Evolutionary conservation across 64 coral and sea anemone species (phyloP).

Genomic region (Montipora foliosa): DNA sequence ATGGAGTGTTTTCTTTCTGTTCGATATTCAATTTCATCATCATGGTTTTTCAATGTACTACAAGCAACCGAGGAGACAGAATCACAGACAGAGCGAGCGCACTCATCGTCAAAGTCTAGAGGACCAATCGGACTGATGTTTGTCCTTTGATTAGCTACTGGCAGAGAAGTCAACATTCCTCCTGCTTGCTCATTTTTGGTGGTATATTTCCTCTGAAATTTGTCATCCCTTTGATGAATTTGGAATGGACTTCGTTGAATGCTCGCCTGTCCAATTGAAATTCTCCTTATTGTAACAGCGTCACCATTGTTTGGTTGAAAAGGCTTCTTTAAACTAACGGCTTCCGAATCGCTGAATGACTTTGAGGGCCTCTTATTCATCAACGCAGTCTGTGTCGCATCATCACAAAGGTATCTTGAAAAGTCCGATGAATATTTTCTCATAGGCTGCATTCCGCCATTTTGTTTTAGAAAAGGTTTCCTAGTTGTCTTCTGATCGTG

Average conservation of each 20-base stretch:
- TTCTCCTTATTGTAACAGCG: background rate
- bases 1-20: background rate
- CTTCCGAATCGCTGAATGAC: conserved; percentile 28
- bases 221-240: background rate
- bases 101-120: background rate
- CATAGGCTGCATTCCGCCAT: background rate
- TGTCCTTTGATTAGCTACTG: background rate
- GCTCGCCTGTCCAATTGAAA: background rate
- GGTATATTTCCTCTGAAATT: conserved; percentile 24
- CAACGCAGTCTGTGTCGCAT: background rate
- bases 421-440: conserved; percentile 13
- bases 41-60: background rate
- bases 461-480: background rate
- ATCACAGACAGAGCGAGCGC: conserved; percentile 13
- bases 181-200: background rate
- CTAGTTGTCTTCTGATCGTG: background rate
- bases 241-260: background rate
- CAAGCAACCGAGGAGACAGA: conserved; percentile 24
- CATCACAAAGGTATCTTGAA: conserved; percentile 20
- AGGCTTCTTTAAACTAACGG: background rate
- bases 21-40: background rate
- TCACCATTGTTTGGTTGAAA: background rate
- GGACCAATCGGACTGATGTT: background rate
- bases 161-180: no score
- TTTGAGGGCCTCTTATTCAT: background rate